Percentiles rank a stretch among this genome's conserved stretches.
Evolutionary conservation across 2,888 invertebrate genomes (phyloP).

Genomic region (Meteorus colon): DNA sequence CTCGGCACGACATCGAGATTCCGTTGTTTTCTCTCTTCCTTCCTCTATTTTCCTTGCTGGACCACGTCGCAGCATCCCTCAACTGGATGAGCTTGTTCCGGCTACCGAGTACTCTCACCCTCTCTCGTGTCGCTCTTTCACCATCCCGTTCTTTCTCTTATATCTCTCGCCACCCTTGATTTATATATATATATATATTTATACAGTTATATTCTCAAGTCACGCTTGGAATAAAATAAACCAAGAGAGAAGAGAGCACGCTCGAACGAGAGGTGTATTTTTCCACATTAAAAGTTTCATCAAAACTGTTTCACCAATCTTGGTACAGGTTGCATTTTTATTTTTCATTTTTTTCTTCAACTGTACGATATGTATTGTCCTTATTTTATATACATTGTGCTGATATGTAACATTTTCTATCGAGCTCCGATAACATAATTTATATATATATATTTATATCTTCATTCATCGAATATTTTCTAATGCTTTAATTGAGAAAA

Average conservation of each 20-base stretch:
- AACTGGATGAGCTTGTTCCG: slow-evolving; percentile 47
- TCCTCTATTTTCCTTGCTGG: slow-evolving; percentile 25
- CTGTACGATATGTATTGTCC: background rate
- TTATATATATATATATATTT: background rate
- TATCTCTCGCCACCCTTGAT: slow-evolving; percentile 29
- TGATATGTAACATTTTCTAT: background rate
- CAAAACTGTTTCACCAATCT: slow-evolving; percentile 22
- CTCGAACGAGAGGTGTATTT: slow-evolving; percentile 20
- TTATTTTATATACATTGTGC: background rate
- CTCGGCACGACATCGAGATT: slow-evolving; percentile 47
- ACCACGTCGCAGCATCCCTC: slow-evolving; percentile 51
- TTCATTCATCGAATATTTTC: too few species aligned
- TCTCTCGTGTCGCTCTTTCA: slow-evolving; percentile 12
- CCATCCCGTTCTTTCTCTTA: slow-evolving; percentile 8
- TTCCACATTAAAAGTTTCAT: slow-evolving; percentile 33
- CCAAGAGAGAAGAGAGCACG: background rate
- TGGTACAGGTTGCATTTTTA: background rate
- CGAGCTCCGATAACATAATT: background rate
- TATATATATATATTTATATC: too few species aligned
- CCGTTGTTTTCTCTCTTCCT: slow-evolving; percentile 45
- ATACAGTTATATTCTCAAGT: background rate
- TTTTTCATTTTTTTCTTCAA: slow-evolving; percentile 7
- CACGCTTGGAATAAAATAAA: slow-evolving; percentile 30
- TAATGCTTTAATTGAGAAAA: too few species aligned
- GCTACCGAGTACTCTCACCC: slow-evolving; percentile 32